Evolutionary conservation across 1,140 invertebrate genomes (phyloP).

Genomic region (Aporrectodea caliginosa): DNA sequence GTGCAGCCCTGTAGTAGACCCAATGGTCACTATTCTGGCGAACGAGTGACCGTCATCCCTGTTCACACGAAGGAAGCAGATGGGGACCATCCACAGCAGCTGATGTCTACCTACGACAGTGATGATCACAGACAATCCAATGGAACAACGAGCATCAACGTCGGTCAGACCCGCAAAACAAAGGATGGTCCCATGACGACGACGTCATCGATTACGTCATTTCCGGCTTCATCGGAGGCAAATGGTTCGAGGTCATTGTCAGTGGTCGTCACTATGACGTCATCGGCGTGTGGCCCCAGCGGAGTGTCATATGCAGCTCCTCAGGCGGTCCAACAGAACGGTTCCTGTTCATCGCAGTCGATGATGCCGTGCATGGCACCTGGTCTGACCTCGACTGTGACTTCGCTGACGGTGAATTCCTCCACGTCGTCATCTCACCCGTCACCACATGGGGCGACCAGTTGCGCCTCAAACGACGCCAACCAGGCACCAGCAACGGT

Average conservation of each 20-base stretch:
- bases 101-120: not conserved
- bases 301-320: not conserved
- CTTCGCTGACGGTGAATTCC: not conserved
- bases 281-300: not conserved
- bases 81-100: not conserved
- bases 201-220: not conserved
- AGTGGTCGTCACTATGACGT: not conserved
- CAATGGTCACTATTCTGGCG: too few species aligned
- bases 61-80: too few species aligned
- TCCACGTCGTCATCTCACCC: not conserved
- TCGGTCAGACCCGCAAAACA: not conserved
- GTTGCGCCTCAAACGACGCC: not conserved
- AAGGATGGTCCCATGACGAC: not conserved
- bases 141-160: not conserved
- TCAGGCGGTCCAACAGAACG: not conserved
- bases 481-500: not conserved
- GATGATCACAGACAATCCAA: not conserved
- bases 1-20: too few species aligned
- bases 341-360: not conserved
- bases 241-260: not conserved
- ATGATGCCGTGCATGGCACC: not conserved
- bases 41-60: not conserved
- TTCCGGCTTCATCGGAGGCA: not conserved
- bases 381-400: not conserved
- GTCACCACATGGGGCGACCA: not conserved